These are phyloP conservation scores for Pardalotus punctatus DNA, from an alignment of 2,113 vertebrate species.

Conservation along the genomic window DNA sequence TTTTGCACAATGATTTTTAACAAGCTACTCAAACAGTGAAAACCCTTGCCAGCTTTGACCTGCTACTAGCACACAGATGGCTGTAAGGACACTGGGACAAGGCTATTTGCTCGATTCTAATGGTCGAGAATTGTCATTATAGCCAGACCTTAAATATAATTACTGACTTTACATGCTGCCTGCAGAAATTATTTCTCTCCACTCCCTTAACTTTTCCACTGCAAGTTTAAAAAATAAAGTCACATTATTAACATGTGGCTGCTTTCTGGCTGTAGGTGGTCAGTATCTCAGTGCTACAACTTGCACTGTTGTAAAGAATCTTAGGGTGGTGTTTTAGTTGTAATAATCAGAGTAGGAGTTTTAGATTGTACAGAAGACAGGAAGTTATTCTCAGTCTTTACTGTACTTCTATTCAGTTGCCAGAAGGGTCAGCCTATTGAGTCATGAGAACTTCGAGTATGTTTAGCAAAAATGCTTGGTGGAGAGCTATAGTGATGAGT, in stretches of 20 bases:
- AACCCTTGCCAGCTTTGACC: background rate
- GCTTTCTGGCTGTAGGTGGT: background rate
- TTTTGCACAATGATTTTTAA: background rate
- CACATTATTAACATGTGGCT: background rate
- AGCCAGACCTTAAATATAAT: background rate
- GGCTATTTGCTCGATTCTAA: accelerated
- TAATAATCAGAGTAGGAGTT: background rate
- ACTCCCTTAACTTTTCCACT: background rate
- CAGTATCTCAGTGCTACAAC: background rate
- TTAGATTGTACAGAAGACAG: background rate
- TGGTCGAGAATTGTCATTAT: background rate
- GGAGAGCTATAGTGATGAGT: background rate
- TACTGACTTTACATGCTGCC: background rate
- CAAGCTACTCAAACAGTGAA: background rate
- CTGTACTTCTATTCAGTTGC: background rate
- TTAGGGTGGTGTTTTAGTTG: background rate
- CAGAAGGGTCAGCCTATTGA: background rate
- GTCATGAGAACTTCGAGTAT: background rate
- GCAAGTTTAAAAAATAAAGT: background rate
- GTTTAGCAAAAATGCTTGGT: background rate
- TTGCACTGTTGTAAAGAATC: background rate
- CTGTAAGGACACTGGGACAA: background rate
- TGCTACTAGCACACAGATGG: background rate
- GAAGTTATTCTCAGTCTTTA: background rate
- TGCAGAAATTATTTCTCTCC: background rate